Conservation (phyloP, 2,113 vertebrate species). For the Pangasianodon gigas region DNA sequence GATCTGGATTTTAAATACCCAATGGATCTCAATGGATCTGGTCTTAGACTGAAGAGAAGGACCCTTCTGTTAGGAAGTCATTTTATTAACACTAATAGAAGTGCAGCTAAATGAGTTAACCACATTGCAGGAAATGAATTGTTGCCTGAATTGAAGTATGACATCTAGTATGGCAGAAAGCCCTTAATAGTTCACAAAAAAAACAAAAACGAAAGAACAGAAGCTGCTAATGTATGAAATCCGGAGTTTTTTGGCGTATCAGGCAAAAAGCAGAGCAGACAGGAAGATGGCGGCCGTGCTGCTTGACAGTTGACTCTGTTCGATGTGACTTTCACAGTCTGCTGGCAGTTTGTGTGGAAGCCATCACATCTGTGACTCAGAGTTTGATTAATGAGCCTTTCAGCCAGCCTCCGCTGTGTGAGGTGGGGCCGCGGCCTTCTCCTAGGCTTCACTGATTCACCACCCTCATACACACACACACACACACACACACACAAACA, state of each 20-base stretch:
- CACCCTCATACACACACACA: conserved; percentile 49
- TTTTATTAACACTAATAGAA: conserved; percentile 14
- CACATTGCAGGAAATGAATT: neutral
- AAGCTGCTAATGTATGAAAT: conserved; percentile 32
- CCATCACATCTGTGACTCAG: conserved; percentile 95
- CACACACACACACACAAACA: conserved; percentile 45
- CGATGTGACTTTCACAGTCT: conserved; percentile 99
- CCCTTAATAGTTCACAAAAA: conserved; percentile 20
- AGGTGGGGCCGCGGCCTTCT: conserved; percentile 86
- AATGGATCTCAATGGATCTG: neutral
- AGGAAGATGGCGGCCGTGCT: conserved; percentile 66
- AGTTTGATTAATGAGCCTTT: conserved; percentile 98
- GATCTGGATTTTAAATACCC: conserved; percentile 19
- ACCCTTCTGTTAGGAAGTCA: conserved; percentile 1
- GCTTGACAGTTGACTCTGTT: conserved; percentile 82
- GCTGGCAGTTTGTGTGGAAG: conserved; percentile 89
- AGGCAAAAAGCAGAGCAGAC: conserved; percentile 50
- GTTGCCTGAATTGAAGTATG: neutral
- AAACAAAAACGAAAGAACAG: conserved; percentile 42
- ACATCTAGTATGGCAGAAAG: neutral
- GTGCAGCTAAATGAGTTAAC: neutral
- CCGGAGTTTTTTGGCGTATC: conserved; percentile 25
- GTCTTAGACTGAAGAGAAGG: neutral
- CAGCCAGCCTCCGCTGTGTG: conserved; percentile 86
- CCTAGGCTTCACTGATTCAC: conserved; percentile 90